A percentile compares a stretch with the other conserved stretches of the same genome.
Conservation (phyloP, 2,113 vertebrate genomes). For the Thinocorus orbignyianus region DNA sequence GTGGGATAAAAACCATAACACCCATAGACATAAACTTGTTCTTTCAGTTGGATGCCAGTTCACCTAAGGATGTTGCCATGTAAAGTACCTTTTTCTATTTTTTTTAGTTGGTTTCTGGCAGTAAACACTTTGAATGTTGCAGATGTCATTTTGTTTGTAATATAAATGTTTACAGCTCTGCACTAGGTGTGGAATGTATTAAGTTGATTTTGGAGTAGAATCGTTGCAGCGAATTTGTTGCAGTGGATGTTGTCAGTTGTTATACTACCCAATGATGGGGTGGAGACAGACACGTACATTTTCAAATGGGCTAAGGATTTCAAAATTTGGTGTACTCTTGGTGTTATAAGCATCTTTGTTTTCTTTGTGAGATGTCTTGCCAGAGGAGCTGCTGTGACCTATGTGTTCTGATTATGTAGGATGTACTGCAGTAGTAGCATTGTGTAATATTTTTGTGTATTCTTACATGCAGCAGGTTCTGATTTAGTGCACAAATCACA, state of each 20-base stretch:
- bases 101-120: background rate
- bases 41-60: background rate
- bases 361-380: background rate
- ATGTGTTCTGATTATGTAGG: background rate
- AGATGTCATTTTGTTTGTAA: background rate
- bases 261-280: background rate
- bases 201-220: background rate
- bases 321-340: background rate
- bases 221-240: background rate
- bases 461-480: background rate
- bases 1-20: background rate
- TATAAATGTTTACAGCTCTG: background rate
- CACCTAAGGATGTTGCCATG: background rate
- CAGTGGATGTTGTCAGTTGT: background rate
- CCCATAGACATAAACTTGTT: background rate
- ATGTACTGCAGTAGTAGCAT: background rate
- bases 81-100: background rate
- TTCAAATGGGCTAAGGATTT: background rate
- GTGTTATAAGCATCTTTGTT: background rate
- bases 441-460: background rate
- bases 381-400: background rate
- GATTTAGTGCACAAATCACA: background rate
- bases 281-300: background rate
- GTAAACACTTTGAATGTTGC: background rate
- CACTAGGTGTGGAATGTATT: background rate